These are phyloP conservation scores for Spea hammondii DNA, from an alignment of 2,797 vertebrate genomes.

Conservation along the genomic window DNA sequence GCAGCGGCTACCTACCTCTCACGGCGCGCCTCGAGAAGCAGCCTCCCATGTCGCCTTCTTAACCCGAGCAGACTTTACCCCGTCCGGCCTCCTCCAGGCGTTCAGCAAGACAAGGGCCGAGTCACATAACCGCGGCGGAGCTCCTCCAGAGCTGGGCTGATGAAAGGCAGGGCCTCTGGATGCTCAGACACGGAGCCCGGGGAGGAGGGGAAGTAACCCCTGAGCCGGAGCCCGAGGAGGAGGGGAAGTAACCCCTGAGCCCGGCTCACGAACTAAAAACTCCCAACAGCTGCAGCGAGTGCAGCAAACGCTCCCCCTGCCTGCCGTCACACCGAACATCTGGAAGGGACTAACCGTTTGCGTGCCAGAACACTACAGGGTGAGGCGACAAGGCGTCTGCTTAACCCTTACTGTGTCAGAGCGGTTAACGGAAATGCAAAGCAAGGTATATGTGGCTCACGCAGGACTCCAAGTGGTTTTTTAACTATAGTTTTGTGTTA, in stretches of 20 bases:
- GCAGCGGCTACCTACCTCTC: constrained; percentile 19
- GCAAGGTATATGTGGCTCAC: too few species aligned
- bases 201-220: constrained; percentile 30
- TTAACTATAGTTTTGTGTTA: too few species aligned
- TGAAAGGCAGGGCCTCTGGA: constrained; percentile 22
- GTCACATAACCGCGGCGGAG: constrained; percentile 34
- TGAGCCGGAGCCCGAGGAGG: constrained; percentile 8
- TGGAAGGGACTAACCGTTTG: constrained; percentile 10
- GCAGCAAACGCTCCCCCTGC: constrained; percentile 18
- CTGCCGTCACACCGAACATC: constrained; percentile 20
- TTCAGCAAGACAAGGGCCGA: constrained; percentile 34
- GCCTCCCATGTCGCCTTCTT: constrained; percentile 42
- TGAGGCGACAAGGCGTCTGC: too few species aligned
- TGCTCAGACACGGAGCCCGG: constrained; percentile 18
- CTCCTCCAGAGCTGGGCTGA: constrained; percentile 19
- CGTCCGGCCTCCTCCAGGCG: constrained; percentile 12
- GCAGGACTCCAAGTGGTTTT: too few species aligned
- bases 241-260: constrained; percentile 14
- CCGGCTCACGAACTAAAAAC: constrained; percentile 5
- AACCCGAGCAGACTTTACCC: constrained; percentile 5
- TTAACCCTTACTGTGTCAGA: too few species aligned
- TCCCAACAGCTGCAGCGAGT: constrained; percentile 42
- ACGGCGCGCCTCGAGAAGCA: constrained; percentile 37
- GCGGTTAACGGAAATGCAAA: too few species aligned
- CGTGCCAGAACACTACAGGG: background rate